Percentiles rank a stretch among this genome's conserved stretches.
Evolutionary conservation across 2,113 vertebrate genomes (phyloP).

Genomic region (Odontesthes bonariensis): DNA sequence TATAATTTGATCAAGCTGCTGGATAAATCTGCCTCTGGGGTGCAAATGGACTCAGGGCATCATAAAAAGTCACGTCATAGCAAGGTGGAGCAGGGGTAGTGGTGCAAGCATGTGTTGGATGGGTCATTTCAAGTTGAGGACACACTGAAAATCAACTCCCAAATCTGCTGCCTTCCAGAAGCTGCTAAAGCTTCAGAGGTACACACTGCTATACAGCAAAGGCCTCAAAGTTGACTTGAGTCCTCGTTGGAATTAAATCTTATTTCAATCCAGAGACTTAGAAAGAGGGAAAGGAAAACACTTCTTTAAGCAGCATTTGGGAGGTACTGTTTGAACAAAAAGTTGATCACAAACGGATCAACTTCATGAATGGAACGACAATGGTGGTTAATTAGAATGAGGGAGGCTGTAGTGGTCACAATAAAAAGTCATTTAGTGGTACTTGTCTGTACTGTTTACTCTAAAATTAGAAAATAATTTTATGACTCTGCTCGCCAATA

Average conservation of each 20-base stretch:
- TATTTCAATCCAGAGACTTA: neutral
- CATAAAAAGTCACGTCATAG: neutral
- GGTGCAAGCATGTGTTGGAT: no score
- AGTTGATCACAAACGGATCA: conserved; percentile 1
- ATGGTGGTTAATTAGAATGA: neutral
- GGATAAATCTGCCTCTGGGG: neutral
- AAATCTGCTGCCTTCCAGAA: no score
- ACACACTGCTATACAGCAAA: no score
- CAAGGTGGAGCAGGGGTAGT: neutral
- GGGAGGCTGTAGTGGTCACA: neutral
- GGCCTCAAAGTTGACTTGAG: no score
- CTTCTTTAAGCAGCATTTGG: neutral
- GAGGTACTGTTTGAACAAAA: neutral
- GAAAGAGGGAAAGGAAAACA: neutral
- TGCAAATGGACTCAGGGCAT: neutral
- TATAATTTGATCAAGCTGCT: no score
- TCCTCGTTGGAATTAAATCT: no score
- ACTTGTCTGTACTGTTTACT: neutral
- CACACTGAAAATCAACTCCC: no score
- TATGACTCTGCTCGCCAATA: neutral
- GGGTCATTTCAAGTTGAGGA: no score
- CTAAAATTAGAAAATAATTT: neutral
- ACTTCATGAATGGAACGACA: neutral
- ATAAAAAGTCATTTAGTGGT: neutral
- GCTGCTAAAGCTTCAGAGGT: no score